phyloP scores from a whole-genome alignment of 2,797 vertebrate species.

The Kryptolebias ocellatus region DNA sequence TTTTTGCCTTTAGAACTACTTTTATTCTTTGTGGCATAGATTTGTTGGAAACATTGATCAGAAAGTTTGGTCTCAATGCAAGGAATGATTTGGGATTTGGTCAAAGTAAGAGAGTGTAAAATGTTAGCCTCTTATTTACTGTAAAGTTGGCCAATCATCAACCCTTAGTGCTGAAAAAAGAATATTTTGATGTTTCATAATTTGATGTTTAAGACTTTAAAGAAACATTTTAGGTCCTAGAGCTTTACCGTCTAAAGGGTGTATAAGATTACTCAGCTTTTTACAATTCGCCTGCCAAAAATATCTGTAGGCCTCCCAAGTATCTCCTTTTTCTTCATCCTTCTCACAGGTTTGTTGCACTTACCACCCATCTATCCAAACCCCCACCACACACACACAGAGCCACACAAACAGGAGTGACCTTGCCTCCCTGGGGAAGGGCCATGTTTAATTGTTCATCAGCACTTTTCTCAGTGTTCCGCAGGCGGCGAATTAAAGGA shows the following conservation, averaged over 20 bases:
- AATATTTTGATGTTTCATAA: slow-evolving; percentile 21
- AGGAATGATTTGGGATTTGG: too few species aligned
- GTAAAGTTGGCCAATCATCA: slow-evolving; percentile 19
- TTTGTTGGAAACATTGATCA: too few species aligned
- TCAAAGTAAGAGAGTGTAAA: background rate
- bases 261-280: slow-evolving; percentile 54
- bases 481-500: slow-evolving; percentile 67
- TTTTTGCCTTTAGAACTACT: too few species aligned
- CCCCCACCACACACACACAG: slow-evolving; percentile 15
- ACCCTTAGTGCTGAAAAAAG: slow-evolving; percentile 12
- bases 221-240: slow-evolving; percentile 14
- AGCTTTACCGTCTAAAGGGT: slow-evolving; percentile 35
- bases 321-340: slow-evolving; percentile 25
- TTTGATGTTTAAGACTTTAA: slow-evolving; percentile 10
- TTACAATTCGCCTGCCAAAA: slow-evolving; percentile 52
- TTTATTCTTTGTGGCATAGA: too few species aligned
- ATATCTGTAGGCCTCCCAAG: slow-evolving; percentile 52
- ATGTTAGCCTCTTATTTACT: background rate
- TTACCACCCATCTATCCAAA: slow-evolving; percentile 12
- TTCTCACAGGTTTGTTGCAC: slow-evolving; percentile 18
- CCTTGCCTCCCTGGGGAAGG: slow-evolving; percentile 69
- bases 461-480: slow-evolving; percentile 72
- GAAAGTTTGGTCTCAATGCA: too few species aligned
- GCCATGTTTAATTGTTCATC: slow-evolving; percentile 79
- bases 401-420: slow-evolving; percentile 53